phyloP scores from a whole-genome alignment of 2,888 invertebrate genomes.

The Aelia acuminata region DNA sequence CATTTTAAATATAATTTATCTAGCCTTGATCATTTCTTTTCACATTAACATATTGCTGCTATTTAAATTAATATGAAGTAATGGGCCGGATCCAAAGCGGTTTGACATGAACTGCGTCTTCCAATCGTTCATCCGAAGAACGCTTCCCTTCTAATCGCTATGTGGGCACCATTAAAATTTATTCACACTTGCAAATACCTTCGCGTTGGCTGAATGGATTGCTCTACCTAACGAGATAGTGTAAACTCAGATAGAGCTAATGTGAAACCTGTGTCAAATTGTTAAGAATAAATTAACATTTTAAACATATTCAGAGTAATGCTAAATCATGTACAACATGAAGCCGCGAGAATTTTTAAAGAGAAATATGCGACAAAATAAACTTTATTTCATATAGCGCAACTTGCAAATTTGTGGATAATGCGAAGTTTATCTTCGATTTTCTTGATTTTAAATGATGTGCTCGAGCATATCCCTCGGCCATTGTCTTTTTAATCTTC shows the following conservation, averaged over 20 bases:
- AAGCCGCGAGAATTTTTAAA: no score
- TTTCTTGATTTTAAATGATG: no score
- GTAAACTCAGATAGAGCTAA: neutral
- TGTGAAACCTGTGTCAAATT: conserved; percentile 19
- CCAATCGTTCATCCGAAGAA: neutral
- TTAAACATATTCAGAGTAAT: neutral
- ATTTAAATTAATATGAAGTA: neutral
- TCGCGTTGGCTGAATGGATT: neutral
- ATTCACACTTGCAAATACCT: conserved; percentile 8
- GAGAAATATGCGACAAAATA: no score
- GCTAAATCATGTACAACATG: neutral
- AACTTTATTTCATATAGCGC: no score
- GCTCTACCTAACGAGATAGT: neutral
- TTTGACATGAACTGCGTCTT: neutral
- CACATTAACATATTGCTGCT: neutral
- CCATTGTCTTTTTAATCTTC: no score
- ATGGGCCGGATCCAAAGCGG: neutral
- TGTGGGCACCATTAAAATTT: conserved; percentile 5
- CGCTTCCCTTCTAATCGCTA: neutral
- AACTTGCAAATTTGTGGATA: no score
- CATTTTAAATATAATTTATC: neutral
- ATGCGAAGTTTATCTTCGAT: no score
- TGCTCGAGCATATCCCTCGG: no score
- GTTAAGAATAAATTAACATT: neutral
- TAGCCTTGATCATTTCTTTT: neutral